Percentiles rank a stretch among this genome's conserved stretches.
Conservation (phyloP, 2,113 vertebrate genomes). For the Numida meleagris region DNA sequence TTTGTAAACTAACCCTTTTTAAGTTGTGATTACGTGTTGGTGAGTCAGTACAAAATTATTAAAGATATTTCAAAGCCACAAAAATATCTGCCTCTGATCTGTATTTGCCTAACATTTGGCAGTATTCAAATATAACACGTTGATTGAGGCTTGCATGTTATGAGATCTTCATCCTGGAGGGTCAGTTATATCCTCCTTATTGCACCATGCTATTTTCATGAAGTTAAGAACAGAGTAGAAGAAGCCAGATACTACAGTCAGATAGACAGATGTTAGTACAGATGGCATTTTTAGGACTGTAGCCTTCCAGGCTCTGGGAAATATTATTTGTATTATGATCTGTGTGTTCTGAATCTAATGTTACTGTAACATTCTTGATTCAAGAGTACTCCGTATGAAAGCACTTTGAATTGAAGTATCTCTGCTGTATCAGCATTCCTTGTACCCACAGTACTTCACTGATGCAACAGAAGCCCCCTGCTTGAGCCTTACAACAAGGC, state of each 20-base stretch:
- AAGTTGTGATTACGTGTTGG: not conserved
- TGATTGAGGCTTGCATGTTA: not conserved
- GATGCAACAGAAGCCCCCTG: not conserved
- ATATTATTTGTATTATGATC: fast-evolving
- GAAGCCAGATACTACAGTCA: not conserved
- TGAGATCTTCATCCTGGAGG: not conserved
- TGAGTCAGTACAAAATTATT: not conserved
- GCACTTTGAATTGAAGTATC: not conserved
- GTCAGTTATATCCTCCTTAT: not conserved
- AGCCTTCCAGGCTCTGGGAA: not conserved
- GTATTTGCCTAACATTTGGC: not conserved
- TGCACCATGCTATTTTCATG: not conserved
- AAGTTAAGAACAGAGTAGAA: not conserved
- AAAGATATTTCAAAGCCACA: not conserved
- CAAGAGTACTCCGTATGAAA: not conserved
- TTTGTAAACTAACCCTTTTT: fast-evolving
- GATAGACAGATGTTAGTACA: not conserved
- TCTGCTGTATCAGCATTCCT: not conserved
- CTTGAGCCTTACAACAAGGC: fast-evolving
- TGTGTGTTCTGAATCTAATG: fast-evolving
- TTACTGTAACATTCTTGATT: not conserved
- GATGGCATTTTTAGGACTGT: not conserved
- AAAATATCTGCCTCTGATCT: not conserved
- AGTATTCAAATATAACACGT: not conserved
- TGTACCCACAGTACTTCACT: not conserved